Base-by-base conservation (phyloP, 2,113 vertebrate genomes). In the Aegotheles bennettii region DNA sequence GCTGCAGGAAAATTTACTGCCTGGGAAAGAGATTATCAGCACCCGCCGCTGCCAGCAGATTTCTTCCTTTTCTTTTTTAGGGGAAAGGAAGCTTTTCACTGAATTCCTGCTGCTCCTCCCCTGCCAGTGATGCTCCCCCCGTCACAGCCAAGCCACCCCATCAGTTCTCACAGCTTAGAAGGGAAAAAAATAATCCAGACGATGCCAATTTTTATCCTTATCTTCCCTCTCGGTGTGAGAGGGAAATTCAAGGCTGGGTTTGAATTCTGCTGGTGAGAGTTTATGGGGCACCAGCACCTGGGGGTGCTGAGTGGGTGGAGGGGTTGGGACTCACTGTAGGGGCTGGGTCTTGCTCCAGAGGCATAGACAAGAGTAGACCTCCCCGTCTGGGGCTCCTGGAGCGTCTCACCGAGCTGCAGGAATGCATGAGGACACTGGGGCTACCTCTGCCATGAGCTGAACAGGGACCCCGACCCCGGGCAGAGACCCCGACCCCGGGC, bases 1-100 rank as follows among this genome's bases (percentile, higher is more conserved):
- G 96, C 86, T 43, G 84, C 93, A 36, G 89, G 93, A 20, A 92
- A 92, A 95, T 95, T 95, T 92, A 92, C 95, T 84, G 89, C 93
- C 89, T 84, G 89, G 93, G 84, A 81, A 92, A 82, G 87, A 88
- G 95, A 94, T 97, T 95, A 92, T 70, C 89, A 65, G 78, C 91
- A 36, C 76, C 53, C 11, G 5, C 94, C 19, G 84, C 79, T 65
- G 86, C 90, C 90, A 74, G 95, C 29, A 40, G 84, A 63, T 89
- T 92, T 50, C 60, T 87, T 36, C 74, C 90, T 75, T 94, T 81
- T 90, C 83, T 91, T 87, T 61, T 65, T 4, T 20, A 60, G 67
- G 76, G 82, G 87, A 89, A 73, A 92, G 94, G 94, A 94, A 96
- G 87, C 7, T 90, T 94, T 92, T 78, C 77, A 92, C 80, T 84